Base-by-base conservation (phyloP, 2,888 invertebrate species). In the Timandra comae region DNA sequence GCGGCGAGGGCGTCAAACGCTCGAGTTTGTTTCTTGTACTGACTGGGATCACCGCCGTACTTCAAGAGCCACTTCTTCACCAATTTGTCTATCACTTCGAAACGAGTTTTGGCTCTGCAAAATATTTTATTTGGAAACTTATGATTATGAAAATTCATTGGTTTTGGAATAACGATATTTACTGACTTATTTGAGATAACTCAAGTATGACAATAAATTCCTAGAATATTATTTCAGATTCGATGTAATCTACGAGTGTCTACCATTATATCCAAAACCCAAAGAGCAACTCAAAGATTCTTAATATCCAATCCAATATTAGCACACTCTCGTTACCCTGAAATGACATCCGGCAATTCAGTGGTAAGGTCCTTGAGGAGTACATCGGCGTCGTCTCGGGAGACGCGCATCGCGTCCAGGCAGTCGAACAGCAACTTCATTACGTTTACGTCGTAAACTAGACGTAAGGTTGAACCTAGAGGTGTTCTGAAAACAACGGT, bases 1-100 rank as follows among this genome's bases (percentile, higher is more conserved):
- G 64, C 55, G 0, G 80, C 82, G 2, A 84, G 48, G 0, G 80
- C 64, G 37, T 84, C 84, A 29, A 82, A 84, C 0, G 80, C 80
- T 6, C 65, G 57, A 4, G 82, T 82, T 29, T 77, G 73, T 33
- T 72, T 77, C 52, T 82, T 82, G 43, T 81, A 82, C 23, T 65
- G 59, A 19, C 52, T 63, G 2, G 84, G 81, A 36, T 84, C 81
- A 0, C 81, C 81, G 2, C 84, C 84, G 28, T 63, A 56, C 33
- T 67, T 73, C 7, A 65, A 40, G 1, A 80, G 46, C 82, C 82
- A 84, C 34, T 71, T 77, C 13, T 63, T 64, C 0, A 79, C 70
- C 20, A 79, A 32, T 2, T 23, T 20, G 29, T 84, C 81, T 0
- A 82, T 70, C 2, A 77, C 67, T 38, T 82, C 80, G 38, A 55